A percentile compares a stretch with the other conserved stretches of the same genome.
Conservation (phyloP, 2,888 invertebrate species). For the Tuta absoluta region DNA sequence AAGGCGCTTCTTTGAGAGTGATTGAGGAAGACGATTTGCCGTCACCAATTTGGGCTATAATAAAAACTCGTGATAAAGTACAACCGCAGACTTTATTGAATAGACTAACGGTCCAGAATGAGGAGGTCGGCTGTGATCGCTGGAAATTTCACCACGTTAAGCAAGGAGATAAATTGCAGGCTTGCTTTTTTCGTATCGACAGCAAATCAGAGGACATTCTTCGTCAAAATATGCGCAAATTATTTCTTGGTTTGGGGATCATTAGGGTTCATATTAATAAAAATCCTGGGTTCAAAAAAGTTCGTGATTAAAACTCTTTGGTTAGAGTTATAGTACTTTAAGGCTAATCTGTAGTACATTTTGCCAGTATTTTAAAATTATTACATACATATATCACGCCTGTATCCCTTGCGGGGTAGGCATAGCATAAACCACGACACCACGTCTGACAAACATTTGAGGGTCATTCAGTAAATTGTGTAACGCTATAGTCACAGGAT, state of each 20-base stretch:
- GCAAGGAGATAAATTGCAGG: neutral
- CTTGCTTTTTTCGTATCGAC: neutral
- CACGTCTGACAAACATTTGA: too few species aligned
- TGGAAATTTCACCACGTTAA: neutral
- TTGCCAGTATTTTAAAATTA: too few species aligned
- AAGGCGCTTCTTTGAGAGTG: neutral
- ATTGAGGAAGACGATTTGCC: neutral
- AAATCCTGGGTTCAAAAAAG: too few species aligned
- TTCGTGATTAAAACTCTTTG: too few species aligned
- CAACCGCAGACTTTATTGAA: neutral
- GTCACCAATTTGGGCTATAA: neutral
- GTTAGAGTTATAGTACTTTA: too few species aligned
- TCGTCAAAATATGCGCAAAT: neutral
- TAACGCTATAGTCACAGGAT: too few species aligned
- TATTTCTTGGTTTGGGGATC: neutral
- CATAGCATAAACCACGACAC: too few species aligned
- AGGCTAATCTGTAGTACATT: too few species aligned
- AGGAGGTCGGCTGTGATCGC: neutral
- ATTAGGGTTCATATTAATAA: too few species aligned
- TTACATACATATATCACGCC: too few species aligned
- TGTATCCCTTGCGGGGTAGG: too few species aligned
- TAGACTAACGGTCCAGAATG: neutral
- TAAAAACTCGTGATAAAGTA: neutral
- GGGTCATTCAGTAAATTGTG: too few species aligned
- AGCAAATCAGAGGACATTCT: neutral